Base-by-base conservation (phyloP, 2,888 invertebrate species). In the Phengaris arion region DNA sequence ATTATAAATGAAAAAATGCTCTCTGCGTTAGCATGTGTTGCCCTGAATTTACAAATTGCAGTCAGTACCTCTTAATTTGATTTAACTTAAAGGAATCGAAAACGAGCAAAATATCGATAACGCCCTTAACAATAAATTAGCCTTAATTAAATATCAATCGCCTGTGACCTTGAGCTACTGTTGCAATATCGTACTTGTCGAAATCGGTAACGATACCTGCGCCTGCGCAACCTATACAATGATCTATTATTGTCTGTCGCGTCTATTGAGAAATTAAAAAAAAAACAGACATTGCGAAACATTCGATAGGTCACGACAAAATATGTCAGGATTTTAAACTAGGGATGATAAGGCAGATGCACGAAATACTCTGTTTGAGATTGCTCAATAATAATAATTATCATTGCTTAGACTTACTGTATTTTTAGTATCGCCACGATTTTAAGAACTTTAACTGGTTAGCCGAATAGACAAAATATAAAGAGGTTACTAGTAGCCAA, bases 201-300 rank as follows among this genome's bases (percentile, higher is more conserved):
- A 72, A 72, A 72, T 52, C 72, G 52, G 64, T 64, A 64, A 64
- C 64, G 64, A 64, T 64, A 64, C 13, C 35, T 72, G 54, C 72
- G 72, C 35, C 22, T 52, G 72, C 72, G 72, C 72, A 72, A 54
- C 35, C 72, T 8, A 72, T 72, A 54, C 72, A 72, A 72, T 70
- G 51, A 48, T 51, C 72, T 48, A 72, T 72, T 48, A 72, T 72
- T 72, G 72, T 72, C 52, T 35, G 72, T 6, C 51, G 22, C 51
- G 15, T 70, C 72, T 54, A 72, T 72, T 54, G 72, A 35, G 72
- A 35, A 54, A 35, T 7, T 22, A 15, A 13, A 70, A 70, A 51
- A 70, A 70, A 22, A 12, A 12, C 52, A n/a, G 9, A 48, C 59
- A 68, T 57, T 54, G 48, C 59, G 46, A 57, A 46, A 52, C 68